These are phyloP conservation scores for Notechis scutatus DNA, from an alignment of 2,113 vertebrate genomes.

Conservation along the genomic window DNA sequence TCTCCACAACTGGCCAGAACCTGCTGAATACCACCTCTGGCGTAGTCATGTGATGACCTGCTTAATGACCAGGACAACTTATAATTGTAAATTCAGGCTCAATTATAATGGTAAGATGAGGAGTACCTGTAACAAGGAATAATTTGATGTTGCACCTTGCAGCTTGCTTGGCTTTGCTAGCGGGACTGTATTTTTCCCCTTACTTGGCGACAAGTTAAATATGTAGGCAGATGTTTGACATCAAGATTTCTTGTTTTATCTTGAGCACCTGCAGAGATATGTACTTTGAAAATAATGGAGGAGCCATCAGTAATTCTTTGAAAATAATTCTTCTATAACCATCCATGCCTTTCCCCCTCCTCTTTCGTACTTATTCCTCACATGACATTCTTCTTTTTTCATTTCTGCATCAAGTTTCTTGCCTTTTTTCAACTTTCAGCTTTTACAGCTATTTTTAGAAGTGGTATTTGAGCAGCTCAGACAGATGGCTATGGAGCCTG, in stretches of 20 bases:
- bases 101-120: background rate
- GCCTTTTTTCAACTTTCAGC: slow-evolving; percentile 33
- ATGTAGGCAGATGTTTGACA: slow-evolving; percentile 25
- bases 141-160: background rate
- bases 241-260: slow-evolving; percentile 4
- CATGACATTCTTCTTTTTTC: slow-evolving; percentile 49
- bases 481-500: slow-evolving; percentile 46
- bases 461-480: slow-evolving; percentile 49
- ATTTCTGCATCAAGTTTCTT: slow-evolving; percentile 51
- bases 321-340: slow-evolving; percentile 37
- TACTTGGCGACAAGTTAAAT: background rate
- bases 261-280: background rate
- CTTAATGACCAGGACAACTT: background rate
- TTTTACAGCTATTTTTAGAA: slow-evolving; percentile 65
- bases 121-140: background rate
- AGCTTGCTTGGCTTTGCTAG: background rate
- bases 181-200: background rate
- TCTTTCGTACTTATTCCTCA: background rate
- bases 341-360: slow-evolving; percentile 27
- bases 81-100: background rate
- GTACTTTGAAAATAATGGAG: background rate
- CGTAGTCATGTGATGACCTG: background rate
- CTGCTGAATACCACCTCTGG: too few relatives aligned
- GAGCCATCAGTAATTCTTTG: slow-evolving; percentile 44
- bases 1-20: too few relatives aligned